These are phyloP conservation scores for Opisthograptis luteolata DNA, from an alignment of 2,888 invertebrate genomes.

Conservation along the genomic window DNA sequence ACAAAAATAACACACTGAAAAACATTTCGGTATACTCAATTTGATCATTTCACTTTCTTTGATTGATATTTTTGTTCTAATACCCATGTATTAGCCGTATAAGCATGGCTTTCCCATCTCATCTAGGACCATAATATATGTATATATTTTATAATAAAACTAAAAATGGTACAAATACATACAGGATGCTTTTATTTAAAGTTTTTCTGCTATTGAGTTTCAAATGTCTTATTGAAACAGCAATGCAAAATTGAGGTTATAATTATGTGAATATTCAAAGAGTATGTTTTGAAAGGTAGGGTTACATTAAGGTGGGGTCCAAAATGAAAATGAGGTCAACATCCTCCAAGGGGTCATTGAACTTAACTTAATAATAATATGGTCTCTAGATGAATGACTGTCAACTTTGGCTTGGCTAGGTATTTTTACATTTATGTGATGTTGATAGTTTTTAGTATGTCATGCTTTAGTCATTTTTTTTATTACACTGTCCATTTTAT, in stretches of 20 bases:
- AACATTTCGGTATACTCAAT: too few relatives aligned
- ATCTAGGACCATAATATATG: too few relatives aligned
- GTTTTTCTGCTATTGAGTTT: neutral
- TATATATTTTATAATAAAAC: too few relatives aligned
- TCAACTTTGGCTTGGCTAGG: conserved; percentile 19
- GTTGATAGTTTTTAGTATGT: neutral
- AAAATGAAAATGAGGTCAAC: conserved; percentile 50
- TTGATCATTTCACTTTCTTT: too few relatives aligned
- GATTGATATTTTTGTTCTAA: too few relatives aligned
- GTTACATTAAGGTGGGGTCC: conserved; percentile 32
- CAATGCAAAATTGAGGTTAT: conserved; percentile 22
- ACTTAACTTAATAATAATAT: conserved; percentile 41
- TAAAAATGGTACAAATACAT: neutral
- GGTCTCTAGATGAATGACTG: conserved; percentile 30
- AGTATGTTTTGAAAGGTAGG: conserved; percentile 25
- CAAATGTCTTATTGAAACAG: neutral
- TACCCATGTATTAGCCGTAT: too few relatives aligned
- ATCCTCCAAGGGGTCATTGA: conserved; percentile 48
- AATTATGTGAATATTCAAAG: conserved; percentile 25
- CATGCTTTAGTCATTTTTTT: too few relatives aligned
- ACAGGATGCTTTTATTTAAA: neutral
- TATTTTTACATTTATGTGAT: conserved; percentile 8
- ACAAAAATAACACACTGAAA: too few relatives aligned
- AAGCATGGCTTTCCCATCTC: too few relatives aligned
- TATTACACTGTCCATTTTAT: neutral